Evolutionary conservation across 1,140 invertebrate species (phyloP), one percentile per base, ranked within the genome.

Genomic region (Lysiphlebus fabarum): DNA sequence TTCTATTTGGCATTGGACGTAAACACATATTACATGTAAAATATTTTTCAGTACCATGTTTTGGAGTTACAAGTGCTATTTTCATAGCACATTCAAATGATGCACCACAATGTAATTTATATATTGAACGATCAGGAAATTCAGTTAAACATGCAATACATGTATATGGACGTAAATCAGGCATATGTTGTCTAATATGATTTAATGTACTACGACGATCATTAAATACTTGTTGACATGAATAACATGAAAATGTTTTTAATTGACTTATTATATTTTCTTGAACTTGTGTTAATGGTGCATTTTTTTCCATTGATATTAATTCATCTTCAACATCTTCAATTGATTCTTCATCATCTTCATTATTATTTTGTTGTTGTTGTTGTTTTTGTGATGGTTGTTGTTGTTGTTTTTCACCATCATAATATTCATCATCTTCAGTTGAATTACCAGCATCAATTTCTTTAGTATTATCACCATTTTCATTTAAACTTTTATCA

Each of bases 11-110:
- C 65, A 79, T 61, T 0, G 78, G 62, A 34, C 69, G 62, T 37
- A 78, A 55, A 38, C 78, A 80, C 78, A 80, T 80, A 51, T 79
- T 80, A 12, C 78, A 80, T 0, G 76, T 79, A 56, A 80, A 80
- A 36, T 78, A 78, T 26, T 73, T 75, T 33, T 80, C 76, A 1
- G 62, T 65, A 1, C 77, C 77, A 1, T 69, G 65, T 44, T 73
- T 75, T 0, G 78, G 78, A 0, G 75, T 51, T 0, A 80, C 78
- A 0, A 73, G 53, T 4, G 78, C 78, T 4, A 80, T 80, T 40
- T 79, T 79, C 75, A 78, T 77, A 0, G 78, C 78, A 45, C 77
- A 80, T 8, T 80, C 75, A 17, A 78, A 78, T 0, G 76, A 79
- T 1, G 70, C 74, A 8, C 65, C 69, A 40, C 78, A 78, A 36